Base-by-base conservation (phyloP, 2,888 invertebrate species). In the Gastrophysa polygoni region DNA sequence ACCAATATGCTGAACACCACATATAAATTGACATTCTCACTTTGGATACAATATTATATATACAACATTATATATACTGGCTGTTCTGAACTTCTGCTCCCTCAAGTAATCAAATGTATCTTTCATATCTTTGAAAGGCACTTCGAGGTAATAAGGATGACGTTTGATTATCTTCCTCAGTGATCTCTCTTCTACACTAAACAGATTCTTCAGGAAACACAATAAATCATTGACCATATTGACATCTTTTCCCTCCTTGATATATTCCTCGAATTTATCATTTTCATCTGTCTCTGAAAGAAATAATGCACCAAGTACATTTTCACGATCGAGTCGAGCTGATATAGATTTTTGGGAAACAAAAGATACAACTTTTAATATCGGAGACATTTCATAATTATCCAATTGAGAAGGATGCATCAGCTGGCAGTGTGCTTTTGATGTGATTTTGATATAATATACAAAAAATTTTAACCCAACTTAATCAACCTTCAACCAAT, bases 41-140 rank as follows among this genome's bases (percentile, higher is more conserved):
- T 83, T 81, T 6, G 91, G 87, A 82, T 92, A 92, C 14, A 92
- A 77, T 6, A 91, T 77, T 28, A 91, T 77, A 61, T 88, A 87
- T 55, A 90, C 82, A 71, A 88, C 88, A 21, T 83, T 77, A 32
- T 82, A 82, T 67, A 93, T 87, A 32, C 86, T 85, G 4, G 82
- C 73, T 55, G 81, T 78, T 0, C 78, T 70, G 72, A 89, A 91
- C 2, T 80, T 75, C 44, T 81, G 77, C 52, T 82, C 80, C 16
- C 70, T 72, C 21, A 92, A 77, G 74, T 82, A 88, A 21, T 83
- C 78, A 50, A 88, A 83, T 54, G 88, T 88, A 28, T 86, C 83
- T 58, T 87, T 82, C 2, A 91, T 84, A 16, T 86, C 83, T 7
- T 82, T 67, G 1, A 89, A 75, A 0, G 90, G 86, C 16, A 88